Evolutionary conservation across 1,140 invertebrate species (phyloP).

Genomic region (Brachionus manjavacas): DNA sequence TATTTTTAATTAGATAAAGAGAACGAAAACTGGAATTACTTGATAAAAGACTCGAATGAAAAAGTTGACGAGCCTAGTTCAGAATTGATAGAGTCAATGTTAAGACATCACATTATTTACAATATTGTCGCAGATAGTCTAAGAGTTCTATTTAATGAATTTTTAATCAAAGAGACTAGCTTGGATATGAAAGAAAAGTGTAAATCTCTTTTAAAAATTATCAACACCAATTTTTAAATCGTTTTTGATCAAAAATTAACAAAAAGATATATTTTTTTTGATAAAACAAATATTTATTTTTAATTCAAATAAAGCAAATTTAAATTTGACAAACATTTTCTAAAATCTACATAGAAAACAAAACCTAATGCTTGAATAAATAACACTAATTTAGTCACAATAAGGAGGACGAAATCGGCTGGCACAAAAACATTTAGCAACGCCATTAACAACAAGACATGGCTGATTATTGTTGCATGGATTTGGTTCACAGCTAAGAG

Average conservation of each 20-base stretch:
- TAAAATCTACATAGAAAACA: neutral
- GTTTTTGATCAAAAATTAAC: neutral
- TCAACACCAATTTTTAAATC: neutral
- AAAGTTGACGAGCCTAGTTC: neutral
- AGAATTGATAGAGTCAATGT: neutral
- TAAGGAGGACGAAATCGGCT: constrained; percentile 2
- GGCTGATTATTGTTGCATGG: constrained; percentile 38
- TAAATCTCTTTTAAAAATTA: neutral
- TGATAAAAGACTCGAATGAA: neutral
- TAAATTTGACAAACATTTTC: neutral
- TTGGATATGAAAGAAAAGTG: constrained; percentile 29
- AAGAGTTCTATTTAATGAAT: neutral
- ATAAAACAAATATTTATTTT: neutral
- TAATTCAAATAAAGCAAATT: neutral
- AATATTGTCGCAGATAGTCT: neutral
- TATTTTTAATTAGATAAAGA: constrained; percentile 17
- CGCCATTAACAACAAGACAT: constrained; percentile 5
- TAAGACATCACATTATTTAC: neutral
- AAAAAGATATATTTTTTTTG: neutral
- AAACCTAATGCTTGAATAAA: neutral
- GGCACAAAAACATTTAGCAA: constrained; percentile 34
- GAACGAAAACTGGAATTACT: constrained; percentile 1
- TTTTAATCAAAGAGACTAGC: constrained; percentile 1
- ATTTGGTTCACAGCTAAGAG: constrained; percentile 21
- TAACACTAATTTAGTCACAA: constrained; percentile 26